These are phyloP conservation scores for Plumapathes pennacea DNA, from an alignment of 92 coral and sea anemone species.

Conservation along the genomic window DNA sequence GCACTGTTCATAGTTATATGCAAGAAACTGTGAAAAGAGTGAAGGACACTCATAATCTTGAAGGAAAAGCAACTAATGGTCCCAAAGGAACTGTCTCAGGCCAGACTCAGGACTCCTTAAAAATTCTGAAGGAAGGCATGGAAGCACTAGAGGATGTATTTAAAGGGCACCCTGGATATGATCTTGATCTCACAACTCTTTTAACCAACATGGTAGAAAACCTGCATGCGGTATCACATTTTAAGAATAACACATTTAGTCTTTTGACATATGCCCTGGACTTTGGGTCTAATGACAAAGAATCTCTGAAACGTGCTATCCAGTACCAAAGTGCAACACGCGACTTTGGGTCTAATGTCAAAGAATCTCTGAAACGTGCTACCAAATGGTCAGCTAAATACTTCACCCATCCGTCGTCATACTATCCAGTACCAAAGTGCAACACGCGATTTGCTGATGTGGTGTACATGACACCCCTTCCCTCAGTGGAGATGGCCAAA, in stretches of 20 bases:
- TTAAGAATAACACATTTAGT: conserved; percentile 58
- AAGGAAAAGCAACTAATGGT: conserved; percentile 18
- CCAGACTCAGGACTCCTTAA: conserved; percentile 12
- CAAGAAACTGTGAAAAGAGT: neutral
- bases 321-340: too few relatives aligned
- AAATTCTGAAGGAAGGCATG: conserved; percentile 16
- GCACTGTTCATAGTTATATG: conserved; percentile 4
- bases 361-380: conserved; percentile 57
- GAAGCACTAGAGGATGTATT: neutral
- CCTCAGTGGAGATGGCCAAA: conserved; percentile 11
- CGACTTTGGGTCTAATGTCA: conserved; percentile 47
- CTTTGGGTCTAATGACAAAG: conserved; percentile 57
- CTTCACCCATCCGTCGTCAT: conserved; percentile 23
- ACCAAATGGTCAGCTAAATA: conserved; percentile 62
- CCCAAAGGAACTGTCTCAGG: conserved; percentile 21
- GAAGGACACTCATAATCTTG: neutral
- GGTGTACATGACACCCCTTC: conserved; percentile 12
- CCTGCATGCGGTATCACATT: conserved; percentile 61
- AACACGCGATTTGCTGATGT: conserved; percentile 5
- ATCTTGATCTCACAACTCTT: conserved; percentile 18
- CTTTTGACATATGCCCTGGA: conserved; percentile 41
- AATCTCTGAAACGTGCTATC: conserved; percentile 64
- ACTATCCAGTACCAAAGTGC: conserved; percentile 12
- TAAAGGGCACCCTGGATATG: conserved; percentile 13
- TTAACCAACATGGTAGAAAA: conserved; percentile 48